Conservation (phyloP, 2,797 vertebrate species). For the Gallinago nigripennis region DNA sequence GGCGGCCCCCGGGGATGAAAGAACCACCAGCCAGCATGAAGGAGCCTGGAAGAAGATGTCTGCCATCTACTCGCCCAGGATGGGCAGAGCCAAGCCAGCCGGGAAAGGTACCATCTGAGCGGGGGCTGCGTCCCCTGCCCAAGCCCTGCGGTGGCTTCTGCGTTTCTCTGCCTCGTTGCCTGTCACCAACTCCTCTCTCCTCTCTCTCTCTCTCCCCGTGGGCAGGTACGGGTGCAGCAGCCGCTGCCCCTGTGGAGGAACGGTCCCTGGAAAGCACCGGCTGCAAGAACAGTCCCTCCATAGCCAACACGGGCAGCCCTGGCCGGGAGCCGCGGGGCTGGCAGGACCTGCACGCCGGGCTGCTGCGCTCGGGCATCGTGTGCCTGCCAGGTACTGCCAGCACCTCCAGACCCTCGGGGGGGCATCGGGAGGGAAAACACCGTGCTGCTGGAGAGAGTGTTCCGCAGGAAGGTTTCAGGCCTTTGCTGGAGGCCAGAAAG, state of each 20-base stretch:
- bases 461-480: not conserved
- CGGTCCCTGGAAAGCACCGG: not conserved
- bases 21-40: slow-evolving; percentile 17
- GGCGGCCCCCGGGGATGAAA: not conserved
- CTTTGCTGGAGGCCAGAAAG: not conserved
- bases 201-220: not conserved
- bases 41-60: slow-evolving; percentile 64
- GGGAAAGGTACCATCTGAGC: slow-evolving; percentile 63
- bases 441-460: not conserved
- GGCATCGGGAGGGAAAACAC: fast-evolving
- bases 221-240: slow-evolving; percentile 11
- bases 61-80: slow-evolving; percentile 61
- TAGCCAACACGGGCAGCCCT: not conserved
- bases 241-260: not conserved
- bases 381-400: slow-evolving; percentile 85
- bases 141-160: not conserved
- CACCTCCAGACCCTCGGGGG: fast-evolving
- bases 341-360: slow-evolving; percentile 65
- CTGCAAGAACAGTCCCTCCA: not conserved
- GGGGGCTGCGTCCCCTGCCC: fast-evolving
- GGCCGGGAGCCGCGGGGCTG: slow-evolving; percentile 14
- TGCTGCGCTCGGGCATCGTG: slow-evolving; percentile 81
- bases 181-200: not conserved
- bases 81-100: slow-evolving; percentile 23
- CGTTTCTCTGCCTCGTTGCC: fast-evolving